These are phyloP conservation scores for Scatophagus argus DNA, from an alignment of 2,113 vertebrate species.

Conservation along the genomic window DNA sequence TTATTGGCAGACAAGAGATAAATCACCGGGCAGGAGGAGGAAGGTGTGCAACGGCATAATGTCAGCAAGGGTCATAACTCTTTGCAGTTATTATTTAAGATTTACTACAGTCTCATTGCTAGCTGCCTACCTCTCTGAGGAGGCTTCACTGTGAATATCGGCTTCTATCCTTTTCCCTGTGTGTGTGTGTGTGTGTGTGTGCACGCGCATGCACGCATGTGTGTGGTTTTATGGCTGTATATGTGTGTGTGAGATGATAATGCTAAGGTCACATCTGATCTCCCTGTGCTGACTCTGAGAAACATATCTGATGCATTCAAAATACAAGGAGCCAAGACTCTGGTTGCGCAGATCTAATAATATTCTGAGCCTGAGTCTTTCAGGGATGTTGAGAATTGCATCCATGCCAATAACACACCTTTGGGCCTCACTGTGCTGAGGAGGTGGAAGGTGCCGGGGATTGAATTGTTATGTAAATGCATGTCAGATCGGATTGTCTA, in stretches of 20 bases:
- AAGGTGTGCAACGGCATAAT: constrained; percentile 77
- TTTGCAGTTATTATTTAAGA: constrained; percentile 80
- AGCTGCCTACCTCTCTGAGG: constrained; percentile 47
- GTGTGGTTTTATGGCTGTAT: constrained; percentile 20
- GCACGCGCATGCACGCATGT: too few species aligned
- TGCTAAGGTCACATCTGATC: constrained; percentile 72
- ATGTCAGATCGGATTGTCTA: constrained; percentile 78
- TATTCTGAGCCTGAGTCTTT: constrained; percentile 42
- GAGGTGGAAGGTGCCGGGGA: constrained; percentile 67
- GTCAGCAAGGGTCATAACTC: constrained; percentile 78
- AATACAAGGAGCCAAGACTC: constrained; percentile 31
- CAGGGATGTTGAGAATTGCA: constrained; percentile 58
- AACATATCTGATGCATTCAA: constrained; percentile 55
- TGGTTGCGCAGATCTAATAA: constrained; percentile 47
- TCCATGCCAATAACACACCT: constrained; percentile 71
- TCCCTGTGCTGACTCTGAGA: constrained; percentile 47
- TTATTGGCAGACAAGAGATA: constrained; percentile 79
- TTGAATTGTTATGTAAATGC: constrained; percentile 83
- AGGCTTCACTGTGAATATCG: constrained; percentile 43
- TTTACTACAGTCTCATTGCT: constrained; percentile 65
- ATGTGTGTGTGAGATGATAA: constrained; percentile 30
- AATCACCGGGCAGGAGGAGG: constrained; percentile 71
- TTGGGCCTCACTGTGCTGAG: constrained; percentile 48
- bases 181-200: constrained; percentile 22
- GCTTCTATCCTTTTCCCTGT: constrained; percentile 19